Evolutionary conservation across 2,797 vertebrate species (phyloP), one percentile per base, ranked within the genome.

Genomic region (Aldrovandia affinis): DNA sequence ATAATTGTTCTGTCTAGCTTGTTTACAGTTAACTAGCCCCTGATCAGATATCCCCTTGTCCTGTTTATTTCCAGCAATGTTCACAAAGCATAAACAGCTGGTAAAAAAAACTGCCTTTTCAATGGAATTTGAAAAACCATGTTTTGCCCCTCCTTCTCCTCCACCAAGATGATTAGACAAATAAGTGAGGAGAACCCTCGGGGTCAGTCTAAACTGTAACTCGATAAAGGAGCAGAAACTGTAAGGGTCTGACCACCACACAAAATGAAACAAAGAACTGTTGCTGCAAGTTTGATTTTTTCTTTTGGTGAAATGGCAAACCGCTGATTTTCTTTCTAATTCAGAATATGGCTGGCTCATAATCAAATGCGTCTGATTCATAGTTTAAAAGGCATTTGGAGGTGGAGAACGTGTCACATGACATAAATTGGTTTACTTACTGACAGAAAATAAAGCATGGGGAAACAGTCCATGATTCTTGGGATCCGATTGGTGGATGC

Each of bases 391-490:
- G 33, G 12, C 70, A 42, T 50, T 42, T 33, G 87, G 86, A 89
- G 88, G 86, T 44, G 63, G 86, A 84, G 39, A 84, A 14, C 25
- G 83, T 54, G 82, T 92, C 90, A 92, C 90, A 91, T 87, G 89
- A 83, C 78, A 79, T 87, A 88, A 91, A 91, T 85, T 89, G 86
- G 93, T 91, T 93, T 95, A 95, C 96, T 98, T 96, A 99, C 98
- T 97, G 97, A 97, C 97, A 98, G 97, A 96, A 97, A 97, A 96
- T 97, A 97, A 97, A 97, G 97, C 97, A 97, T 96, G 96, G 96
- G 96, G 96, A 97, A 97, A 99, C 97, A 98, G 97, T 98, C 98
- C 98, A 99, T 99, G 98, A 97, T 99, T 98, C 97, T 97, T 94
- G 97, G 96, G 95, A 96, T 96, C 95, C 94, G 94, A 94, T 20